A percentile compares a stretch with the other conserved stretches of the same genome.
phyloP scores from a whole-genome alignment of 2,888 invertebrate genomes.

The Brenthis daphne region DNA sequence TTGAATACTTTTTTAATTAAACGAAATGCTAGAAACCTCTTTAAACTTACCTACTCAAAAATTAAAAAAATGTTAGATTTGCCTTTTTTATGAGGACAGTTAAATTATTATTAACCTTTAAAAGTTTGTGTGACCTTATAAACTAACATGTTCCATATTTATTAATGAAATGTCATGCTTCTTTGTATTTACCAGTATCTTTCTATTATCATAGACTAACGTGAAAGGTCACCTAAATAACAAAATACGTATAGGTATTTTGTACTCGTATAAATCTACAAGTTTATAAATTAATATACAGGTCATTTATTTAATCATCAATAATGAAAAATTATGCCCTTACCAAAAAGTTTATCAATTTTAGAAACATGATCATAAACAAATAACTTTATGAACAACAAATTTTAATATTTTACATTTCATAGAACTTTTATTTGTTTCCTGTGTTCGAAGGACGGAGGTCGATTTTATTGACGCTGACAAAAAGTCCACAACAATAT shows the following conservation, averaged over 20 bases:
- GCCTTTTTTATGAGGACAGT: too few relatives aligned
- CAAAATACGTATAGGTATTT: too few relatives aligned
- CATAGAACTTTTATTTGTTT: slow-evolving; percentile 9
- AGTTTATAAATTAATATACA: too few relatives aligned
- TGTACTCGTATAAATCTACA: too few relatives aligned
- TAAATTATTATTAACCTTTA: too few relatives aligned
- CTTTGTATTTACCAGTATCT: slow-evolving; percentile 8
- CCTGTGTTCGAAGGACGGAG: slow-evolving; percentile 6
- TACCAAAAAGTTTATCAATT: background rate
- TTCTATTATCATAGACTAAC: slow-evolving; percentile 1
- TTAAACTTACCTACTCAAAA: too few relatives aligned
- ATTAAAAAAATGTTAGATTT: too few relatives aligned
- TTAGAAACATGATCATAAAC: background rate
- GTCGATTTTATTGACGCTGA: slow-evolving; percentile 3
- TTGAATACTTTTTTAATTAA: too few relatives aligned
- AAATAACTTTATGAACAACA: slow-evolving; percentile 5
- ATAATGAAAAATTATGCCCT: too few relatives aligned
- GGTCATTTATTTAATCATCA: too few relatives aligned
- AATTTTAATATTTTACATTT: background rate
- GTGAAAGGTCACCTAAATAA: slow-evolving; percentile 10
- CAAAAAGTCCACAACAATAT: background rate
- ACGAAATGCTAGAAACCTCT: too few relatives aligned
- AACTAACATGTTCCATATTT: slow-evolving; percentile 11
- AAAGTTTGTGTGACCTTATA: background rate
- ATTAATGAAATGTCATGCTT: slow-evolving; percentile 14